Percentiles rank a stretch among this genome's conserved stretches.
These are phyloP conservation scores for Cecidostiba fungosa DNA, from an alignment of 2,888 invertebrate genomes.

Conservation along the genomic window DNA sequence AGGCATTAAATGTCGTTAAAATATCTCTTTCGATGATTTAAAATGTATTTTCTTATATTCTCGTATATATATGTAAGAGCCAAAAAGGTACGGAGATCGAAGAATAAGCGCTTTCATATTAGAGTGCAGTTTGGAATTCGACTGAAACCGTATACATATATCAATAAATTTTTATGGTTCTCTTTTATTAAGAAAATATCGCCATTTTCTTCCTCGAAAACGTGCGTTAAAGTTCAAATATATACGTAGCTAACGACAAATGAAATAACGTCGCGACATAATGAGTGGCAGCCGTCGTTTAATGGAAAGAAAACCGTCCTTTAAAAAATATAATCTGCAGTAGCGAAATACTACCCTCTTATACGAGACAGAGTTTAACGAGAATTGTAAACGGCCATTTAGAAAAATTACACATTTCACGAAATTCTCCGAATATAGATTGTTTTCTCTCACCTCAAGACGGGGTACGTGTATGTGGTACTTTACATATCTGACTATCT, in stretches of 20 bases:
- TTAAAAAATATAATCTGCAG: constrained; percentile 33
- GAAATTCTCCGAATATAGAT: neutral
- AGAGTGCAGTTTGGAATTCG: constrained; percentile 1
- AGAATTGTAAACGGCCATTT: neutral
- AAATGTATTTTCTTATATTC: constrained; percentile 24
- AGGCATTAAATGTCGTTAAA: constrained; percentile 34
- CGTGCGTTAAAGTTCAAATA: constrained; percentile 11
- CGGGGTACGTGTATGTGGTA: neutral
- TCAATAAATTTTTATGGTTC: neutral
- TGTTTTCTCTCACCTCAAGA: constrained; percentile 1
- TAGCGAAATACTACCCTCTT: constrained; percentile 42
- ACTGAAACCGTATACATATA: neutral
- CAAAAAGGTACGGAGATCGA: neutral
- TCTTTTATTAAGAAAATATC: constrained; percentile 6
- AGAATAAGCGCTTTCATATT: constrained; percentile 15
- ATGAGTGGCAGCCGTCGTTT: neutral
- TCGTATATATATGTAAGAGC: neutral
- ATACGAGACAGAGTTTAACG: neutral
- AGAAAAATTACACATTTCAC: neutral
- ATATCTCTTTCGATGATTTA: constrained; percentile 18
- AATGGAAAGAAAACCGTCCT: neutral
- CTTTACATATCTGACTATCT: constrained; percentile 31
- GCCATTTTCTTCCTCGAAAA: neutral
- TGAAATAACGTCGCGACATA: neutral
- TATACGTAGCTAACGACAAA: neutral